Evolutionary conservation across 2,113 vertebrate genomes (phyloP).

Genomic region (Microtus ochrogaster): DNA sequence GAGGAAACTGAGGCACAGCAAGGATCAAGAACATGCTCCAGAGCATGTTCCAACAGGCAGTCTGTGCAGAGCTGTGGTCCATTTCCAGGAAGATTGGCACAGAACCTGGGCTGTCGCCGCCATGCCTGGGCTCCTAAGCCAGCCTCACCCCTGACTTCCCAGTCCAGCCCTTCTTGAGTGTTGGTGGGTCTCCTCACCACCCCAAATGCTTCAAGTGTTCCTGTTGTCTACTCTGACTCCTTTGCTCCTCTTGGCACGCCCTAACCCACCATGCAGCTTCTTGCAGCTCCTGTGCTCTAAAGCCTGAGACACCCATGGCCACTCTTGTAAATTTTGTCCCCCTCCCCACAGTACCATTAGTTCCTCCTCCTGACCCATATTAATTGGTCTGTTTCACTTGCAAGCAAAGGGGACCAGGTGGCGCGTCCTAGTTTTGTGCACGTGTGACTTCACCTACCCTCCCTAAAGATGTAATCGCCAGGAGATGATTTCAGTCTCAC

Average conservation of each 20-base stretch:
- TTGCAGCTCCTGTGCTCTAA: neutral
- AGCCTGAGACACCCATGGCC: neutral
- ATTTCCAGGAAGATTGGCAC: neutral
- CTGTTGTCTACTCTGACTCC: accelerated
- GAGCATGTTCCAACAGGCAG: neutral
- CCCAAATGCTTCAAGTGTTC: too few species aligned
- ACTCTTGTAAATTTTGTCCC: neutral
- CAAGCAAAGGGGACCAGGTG: neutral
- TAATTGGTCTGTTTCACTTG: neutral
- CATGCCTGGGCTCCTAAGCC: neutral
- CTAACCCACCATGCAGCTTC: neutral
- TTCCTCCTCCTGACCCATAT: neutral
- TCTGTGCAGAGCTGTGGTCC: neutral
- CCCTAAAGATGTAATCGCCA: neutral
- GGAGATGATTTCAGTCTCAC: neutral
- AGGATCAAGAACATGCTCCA: accelerated
- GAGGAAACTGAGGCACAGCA: neutral
- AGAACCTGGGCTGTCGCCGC: neutral
- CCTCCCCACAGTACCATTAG: neutral
- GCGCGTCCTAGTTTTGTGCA: neutral
- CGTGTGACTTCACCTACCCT: neutral
- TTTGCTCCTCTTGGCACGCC: neutral
- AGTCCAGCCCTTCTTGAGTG: neutral
- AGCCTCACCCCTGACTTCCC: neutral
- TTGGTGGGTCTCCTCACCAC: neutral